These are phyloP conservation scores for Perca schrenkii DNA, from an alignment of 2,113 vertebrate genomes.

Conservation along the genomic window DNA sequence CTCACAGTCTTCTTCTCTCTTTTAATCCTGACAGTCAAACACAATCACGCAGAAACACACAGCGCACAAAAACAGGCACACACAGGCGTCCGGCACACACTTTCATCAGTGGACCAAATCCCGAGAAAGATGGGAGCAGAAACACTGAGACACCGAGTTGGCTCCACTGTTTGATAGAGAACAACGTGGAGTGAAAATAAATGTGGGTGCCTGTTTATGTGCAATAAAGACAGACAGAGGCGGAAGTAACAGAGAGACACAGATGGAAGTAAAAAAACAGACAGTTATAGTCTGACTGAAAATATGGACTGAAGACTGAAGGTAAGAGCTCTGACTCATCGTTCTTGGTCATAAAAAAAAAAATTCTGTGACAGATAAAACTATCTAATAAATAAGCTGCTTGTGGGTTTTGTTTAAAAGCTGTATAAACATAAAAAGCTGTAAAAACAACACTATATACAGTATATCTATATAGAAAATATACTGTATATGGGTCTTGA, in stretches of 20 bases:
- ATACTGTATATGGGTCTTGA: background rate
- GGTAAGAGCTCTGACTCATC: background rate
- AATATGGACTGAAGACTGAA: background rate
- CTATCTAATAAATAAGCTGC: background rate
- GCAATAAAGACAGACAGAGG: background rate
- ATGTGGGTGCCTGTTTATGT: background rate
- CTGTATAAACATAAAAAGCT: background rate
- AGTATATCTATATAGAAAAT: background rate
- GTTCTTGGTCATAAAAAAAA: background rate
- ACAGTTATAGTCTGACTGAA: background rate
- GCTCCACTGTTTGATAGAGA: background rate
- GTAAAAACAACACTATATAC: background rate
- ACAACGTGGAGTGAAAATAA: background rate
- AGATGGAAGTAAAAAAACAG: background rate
- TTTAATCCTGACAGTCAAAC: constrained; percentile 52
- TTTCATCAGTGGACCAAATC: constrained; percentile 27
- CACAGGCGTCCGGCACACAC: background rate
- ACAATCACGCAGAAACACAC: constrained; percentile 33
- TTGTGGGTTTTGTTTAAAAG: background rate
- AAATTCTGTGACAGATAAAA: background rate
- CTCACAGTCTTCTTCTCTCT: constrained; percentile 26
- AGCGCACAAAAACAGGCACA: background rate
- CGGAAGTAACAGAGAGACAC: background rate
- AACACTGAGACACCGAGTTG: background rate
- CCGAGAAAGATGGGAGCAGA: constrained; percentile 21